Evolutionary conservation across 2,113 vertebrate species (phyloP), one percentile per base, ranked within the genome.

Genomic region (Variabilichromis moorii): DNA sequence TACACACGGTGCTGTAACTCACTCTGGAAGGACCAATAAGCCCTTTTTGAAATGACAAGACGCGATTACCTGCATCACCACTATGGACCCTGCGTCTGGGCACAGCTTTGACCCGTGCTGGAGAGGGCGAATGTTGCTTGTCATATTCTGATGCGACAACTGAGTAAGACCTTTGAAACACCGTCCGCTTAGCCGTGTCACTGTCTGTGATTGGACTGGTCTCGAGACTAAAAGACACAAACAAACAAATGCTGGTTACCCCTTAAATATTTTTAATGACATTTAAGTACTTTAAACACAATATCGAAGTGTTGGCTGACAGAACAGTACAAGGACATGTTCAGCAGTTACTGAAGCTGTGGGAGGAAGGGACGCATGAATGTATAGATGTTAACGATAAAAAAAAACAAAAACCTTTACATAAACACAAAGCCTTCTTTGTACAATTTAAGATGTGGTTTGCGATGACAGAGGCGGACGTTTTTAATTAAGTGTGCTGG

Each of bases 61-160:
- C 6, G 7, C 8, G 5, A 90, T 95, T 95, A 99, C 99, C 99
- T 4, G 98, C 98, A 90, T 99, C 98, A 16, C 99, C 99, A 73
- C 99, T 99, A 90, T 99, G 99, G 50, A 99, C 98, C 93, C 99
- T 96, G 80, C 99, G 97, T 81, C 99, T 97, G 71, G 99, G 98
- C 79, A 99, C 98, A 5, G 98, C 99, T 90, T 99, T 99, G 50
- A 99, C 97, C 37, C 98, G 96, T 11, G 98, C 98, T 80, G 98
- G 98, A 73, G 98, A 96, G n/a, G 98, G 98, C 0, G 98, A 99
- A 92, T 99, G 98, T 19, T 99, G 98, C 61, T 99, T 99, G 94
- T 99, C 99, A 81, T 99, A 99, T 83, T 99, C 99, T 2, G 99
- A 99, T 28, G 99, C 99, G 28, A 99, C 99, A 53, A 99, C 99